Conservation (phyloP, 2,113 vertebrate genomes). For the Phalacrocorax brasilianus region DNA sequence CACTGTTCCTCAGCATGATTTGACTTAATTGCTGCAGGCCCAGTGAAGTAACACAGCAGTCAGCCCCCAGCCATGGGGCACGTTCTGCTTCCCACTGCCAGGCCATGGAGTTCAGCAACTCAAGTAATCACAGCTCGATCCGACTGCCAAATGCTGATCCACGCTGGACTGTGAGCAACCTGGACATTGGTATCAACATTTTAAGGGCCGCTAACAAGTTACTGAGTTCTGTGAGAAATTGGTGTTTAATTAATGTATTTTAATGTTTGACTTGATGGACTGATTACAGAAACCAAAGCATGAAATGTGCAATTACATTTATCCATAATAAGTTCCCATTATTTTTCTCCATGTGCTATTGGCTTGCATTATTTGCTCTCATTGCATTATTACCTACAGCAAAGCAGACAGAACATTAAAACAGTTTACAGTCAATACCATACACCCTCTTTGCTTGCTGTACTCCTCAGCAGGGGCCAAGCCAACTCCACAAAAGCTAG, state of each 20-base stretch:
- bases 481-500: background rate
- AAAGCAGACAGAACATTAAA: background rate
- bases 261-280: background rate
- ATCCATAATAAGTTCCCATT: background rate
- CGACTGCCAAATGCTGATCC: rapidly evolving
- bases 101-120: background rate
- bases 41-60: background rate
- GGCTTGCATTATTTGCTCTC: background rate
- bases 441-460: background rate
- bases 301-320: constrained; percentile 13
- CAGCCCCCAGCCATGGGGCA: background rate
- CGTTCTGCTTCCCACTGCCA: background rate
- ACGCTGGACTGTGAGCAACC: background rate
- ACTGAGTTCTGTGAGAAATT: background rate
- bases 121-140: background rate
- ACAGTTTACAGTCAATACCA: background rate
- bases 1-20: background rate
- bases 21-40: background rate
- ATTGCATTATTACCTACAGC: background rate
- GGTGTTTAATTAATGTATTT: background rate
- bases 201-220: background rate
- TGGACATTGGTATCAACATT: background rate
- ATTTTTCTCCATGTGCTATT: background rate
- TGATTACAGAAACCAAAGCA: constrained; percentile 20
- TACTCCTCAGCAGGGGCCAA: background rate